Percentiles rank a stretch among this genome's conserved stretches.
phyloP scores from a whole-genome alignment of 1,140 invertebrate genomes.

The Philaenus spumarius region DNA sequence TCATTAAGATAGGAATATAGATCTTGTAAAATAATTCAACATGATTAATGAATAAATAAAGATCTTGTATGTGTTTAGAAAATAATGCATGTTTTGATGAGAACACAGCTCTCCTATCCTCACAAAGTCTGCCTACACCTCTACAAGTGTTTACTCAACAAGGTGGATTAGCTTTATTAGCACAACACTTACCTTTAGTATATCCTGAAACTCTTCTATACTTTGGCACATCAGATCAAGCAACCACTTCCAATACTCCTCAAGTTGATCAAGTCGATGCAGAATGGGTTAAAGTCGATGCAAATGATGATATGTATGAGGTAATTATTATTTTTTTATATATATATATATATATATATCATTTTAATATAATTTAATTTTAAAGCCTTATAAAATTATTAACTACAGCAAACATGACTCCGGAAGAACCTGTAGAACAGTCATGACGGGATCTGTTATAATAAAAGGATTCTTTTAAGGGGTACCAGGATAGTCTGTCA shows the following conservation, averaged over 20 bases:
- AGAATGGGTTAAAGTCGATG: conserved; percentile 76
- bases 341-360: background rate
- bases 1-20: no score
- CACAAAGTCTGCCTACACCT: conserved; percentile 51
- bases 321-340: conserved; percentile 34
- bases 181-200: conserved; percentile 75
- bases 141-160: conserved; percentile 76
- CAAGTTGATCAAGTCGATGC: conserved; percentile 37
- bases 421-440: no score
- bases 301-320: conserved; percentile 63
- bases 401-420: no score
- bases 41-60: no score
- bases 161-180: conserved; percentile 80
- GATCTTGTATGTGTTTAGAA: no score
- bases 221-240: background rate
- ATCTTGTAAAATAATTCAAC: no score
- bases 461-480: no score
- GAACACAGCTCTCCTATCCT: conserved; percentile 31
- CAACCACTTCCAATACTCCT: conserved; percentile 41
- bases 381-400: no score
- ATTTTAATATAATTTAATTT: background rate
- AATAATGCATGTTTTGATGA: no score
- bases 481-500: no score
- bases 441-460: no score
- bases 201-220: conserved; percentile 56